These are phyloP conservation scores for Sebastes steindachneri DNA, from an alignment of 2,797 vertebrate genomes.

Conservation along the genomic window DNA sequence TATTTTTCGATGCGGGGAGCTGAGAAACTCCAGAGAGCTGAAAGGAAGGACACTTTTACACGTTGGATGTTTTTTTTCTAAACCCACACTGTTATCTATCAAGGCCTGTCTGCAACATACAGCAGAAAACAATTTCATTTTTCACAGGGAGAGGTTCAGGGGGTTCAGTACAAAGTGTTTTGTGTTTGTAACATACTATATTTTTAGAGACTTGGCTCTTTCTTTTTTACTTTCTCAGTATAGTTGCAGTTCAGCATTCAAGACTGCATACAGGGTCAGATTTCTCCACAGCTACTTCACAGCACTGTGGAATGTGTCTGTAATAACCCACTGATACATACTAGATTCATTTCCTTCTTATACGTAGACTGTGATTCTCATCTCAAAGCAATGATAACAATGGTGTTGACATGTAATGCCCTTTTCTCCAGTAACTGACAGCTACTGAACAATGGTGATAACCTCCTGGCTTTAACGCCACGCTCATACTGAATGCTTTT, in stretches of 20 bases:
- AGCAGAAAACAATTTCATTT: conserved; percentile 29
- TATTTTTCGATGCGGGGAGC: conserved; percentile 42
- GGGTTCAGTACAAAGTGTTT: conserved; percentile 14
- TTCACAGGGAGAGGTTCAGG: conserved; percentile 20
- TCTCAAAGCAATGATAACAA: not conserved
- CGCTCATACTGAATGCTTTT: no score
- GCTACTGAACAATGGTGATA: no score
- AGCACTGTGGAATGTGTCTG: conserved; percentile 2
- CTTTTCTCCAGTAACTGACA: no score
- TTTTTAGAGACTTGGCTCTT: not conserved
- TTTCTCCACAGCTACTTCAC: conserved; percentile 1
- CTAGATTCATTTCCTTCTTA: not conserved
- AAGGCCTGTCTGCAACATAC: conserved; percentile 26
- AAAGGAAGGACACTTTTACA: conserved; percentile 49
- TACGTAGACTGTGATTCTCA: conserved; percentile 9
- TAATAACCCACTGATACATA: conserved; percentile 33
- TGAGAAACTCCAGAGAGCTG: conserved; percentile 25
- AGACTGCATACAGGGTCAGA: not conserved
- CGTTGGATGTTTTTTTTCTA: conserved; percentile 23
- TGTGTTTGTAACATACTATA: conserved; percentile 13
- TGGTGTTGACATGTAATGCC: no score
- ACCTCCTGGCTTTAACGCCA: no score
- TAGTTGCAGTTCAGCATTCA: conserved; percentile 6
- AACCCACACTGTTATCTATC: not conserved
- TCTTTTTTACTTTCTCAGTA: not conserved